phyloP scores from a whole-genome alignment of 2,797 vertebrate genomes.

The Stomatorhinus walkeri region DNA sequence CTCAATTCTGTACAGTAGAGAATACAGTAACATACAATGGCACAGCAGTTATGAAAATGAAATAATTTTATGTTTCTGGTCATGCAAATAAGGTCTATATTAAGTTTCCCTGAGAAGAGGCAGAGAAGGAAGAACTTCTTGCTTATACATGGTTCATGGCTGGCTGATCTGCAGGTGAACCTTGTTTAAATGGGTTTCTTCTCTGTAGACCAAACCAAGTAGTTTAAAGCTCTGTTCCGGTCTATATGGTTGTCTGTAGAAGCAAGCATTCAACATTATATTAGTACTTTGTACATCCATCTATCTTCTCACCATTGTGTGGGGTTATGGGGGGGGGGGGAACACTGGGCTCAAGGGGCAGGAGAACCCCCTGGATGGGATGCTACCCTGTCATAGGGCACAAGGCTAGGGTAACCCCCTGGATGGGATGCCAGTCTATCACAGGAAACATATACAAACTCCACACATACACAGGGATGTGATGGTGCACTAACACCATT shows the following conservation, averaged over 20 bases:
- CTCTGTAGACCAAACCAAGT: not conserved
- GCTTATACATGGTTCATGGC: not conserved
- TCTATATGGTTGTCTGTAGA: not conserved
- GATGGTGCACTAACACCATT: not conserved
- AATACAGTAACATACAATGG: not conserved
- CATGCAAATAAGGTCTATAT: not conserved
- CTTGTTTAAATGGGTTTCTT: not conserved
- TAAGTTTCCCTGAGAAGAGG: not conserved
- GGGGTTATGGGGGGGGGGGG: not conserved
- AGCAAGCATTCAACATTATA: not conserved
- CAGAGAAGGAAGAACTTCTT: not conserved
- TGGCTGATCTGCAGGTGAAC: not conserved
- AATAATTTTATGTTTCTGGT: not conserved
- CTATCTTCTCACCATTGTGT: not conserved
- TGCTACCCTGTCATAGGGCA: no score
- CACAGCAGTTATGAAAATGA: not conserved
- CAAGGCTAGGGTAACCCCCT: no score
- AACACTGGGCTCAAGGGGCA: not conserved
- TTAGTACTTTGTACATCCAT: not conserved
- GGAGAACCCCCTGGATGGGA: not conserved
- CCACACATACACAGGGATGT: not conserved
- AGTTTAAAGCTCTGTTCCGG: not conserved
- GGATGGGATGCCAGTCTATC: not conserved
- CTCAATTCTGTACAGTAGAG: not conserved
- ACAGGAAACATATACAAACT: not conserved